Conservation (phyloP, 1,140 invertebrate genomes). For the Prorops nasuta region DNA sequence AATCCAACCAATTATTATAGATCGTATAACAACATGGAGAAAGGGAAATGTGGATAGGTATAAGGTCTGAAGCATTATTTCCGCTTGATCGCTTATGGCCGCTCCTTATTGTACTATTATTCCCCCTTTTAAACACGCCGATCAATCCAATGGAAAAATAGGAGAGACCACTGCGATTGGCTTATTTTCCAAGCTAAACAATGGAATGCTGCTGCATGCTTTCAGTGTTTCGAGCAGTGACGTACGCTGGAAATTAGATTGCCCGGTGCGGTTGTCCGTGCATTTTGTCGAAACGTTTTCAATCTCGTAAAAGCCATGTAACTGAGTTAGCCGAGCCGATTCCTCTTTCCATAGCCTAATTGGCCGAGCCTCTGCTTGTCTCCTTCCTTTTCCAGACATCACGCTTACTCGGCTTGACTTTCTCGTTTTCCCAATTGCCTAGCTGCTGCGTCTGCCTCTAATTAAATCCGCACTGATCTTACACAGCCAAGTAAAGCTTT, state of each 20-base stretch:
- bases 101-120: not conserved
- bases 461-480: conserved; percentile 15
- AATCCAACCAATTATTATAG: conserved; percentile 46
- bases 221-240: not conserved
- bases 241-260: conserved; percentile 24
- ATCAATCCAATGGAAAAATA: not conserved
- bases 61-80: conserved; percentile 30
- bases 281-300: conserved; percentile 33
- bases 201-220: not conserved
- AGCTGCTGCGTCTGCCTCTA: conserved; percentile 3
- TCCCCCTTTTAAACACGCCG: not conserved
- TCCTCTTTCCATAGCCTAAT: conserved; percentile 30
- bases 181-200: not conserved
- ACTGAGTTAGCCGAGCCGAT: conserved; percentile 33
- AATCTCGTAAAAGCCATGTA: conserved; percentile 33
- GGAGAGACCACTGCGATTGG: not conserved
- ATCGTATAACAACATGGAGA: conserved; percentile 21
- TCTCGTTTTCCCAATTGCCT: not conserved
- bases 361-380: conserved; percentile 21
- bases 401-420: not conserved
- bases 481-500: no score
- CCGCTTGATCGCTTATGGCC: conserved; percentile 19
- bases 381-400: not conserved
- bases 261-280: conserved; percentile 16
- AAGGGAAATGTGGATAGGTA: conserved; percentile 13